Conservation (phyloP, 2,797 vertebrate genomes). For the Coranthus polyacanthus region DNA sequence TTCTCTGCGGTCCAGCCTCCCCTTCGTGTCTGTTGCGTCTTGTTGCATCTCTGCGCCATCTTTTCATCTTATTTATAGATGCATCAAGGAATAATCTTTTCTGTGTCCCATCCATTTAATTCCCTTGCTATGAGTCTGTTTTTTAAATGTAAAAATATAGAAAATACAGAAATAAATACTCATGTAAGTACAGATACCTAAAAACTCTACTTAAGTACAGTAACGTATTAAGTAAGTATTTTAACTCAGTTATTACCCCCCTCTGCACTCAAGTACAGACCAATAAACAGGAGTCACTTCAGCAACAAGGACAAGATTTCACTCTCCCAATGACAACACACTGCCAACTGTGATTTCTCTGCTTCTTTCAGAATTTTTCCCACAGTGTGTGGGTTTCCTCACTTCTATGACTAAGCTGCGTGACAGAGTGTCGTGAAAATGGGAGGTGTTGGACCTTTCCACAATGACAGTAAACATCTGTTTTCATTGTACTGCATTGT, state of each 20-base stretch:
- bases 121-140: no score
- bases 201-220: not conserved
- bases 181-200: no score
- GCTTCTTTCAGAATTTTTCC: slow-evolving; percentile 12
- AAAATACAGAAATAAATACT: no score
- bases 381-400: slow-evolving; percentile 27
- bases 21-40: no score
- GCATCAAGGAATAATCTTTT: no score
- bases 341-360: slow-evolving; percentile 6
- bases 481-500: slow-evolving; percentile 57
- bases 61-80: no score
- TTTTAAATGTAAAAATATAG: no score
- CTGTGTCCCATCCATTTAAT: no score
- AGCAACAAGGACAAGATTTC: slow-evolving; percentile 24
- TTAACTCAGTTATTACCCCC: slow-evolving; percentile 7
- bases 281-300: slow-evolving; percentile 3
- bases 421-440: slow-evolving; percentile 41
- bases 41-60: no score
- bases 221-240: no score
- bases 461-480: slow-evolving; percentile 63
- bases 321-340: slow-evolving; percentile 15
- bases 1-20: no score
- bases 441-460: slow-evolving; percentile 40
- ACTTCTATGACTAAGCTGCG: slow-evolving; percentile 39
- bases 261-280: slow-evolving; percentile 4